Conservation (phyloP, 2,797 vertebrate genomes). For the Rhinella marina region DNA sequence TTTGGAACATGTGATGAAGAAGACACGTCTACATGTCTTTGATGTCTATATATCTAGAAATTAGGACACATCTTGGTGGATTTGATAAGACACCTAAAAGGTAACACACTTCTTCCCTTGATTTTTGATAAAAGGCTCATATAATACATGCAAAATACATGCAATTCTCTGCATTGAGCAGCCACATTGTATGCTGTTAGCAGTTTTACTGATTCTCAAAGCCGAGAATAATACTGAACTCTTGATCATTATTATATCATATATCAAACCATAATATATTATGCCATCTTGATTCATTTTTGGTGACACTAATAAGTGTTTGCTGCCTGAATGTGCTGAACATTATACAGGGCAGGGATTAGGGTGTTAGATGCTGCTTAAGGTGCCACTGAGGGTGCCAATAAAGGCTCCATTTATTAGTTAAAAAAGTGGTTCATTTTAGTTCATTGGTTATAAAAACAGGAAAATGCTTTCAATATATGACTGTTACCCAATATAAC, state of each 20-base stretch:
- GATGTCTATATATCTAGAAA: not conserved
- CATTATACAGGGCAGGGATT: not conserved
- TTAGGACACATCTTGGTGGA: not conserved
- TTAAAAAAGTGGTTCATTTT: too few species aligned
- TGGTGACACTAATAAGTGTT: not conserved
- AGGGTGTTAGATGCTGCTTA: too few species aligned
- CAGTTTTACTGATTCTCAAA: not conserved
- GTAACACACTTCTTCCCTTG: not conserved
- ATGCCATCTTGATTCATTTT: not conserved
- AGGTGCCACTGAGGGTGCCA: too few species aligned
- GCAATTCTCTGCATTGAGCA: not conserved
- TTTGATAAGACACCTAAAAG: not conserved
- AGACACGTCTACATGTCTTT: not conserved
- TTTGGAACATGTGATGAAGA: not conserved
- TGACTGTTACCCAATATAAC: too few species aligned
- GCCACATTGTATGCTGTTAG: not conserved
- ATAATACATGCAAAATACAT: not conserved
- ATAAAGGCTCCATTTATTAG: too few species aligned
- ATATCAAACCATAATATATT: not conserved
- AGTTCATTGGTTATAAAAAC: too few species aligned
- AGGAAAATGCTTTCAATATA: too few species aligned
- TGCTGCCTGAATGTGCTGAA: not conserved
- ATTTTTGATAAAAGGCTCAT: not conserved
- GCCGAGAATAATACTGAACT: not conserved
- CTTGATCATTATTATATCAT: too few species aligned